Evolutionary conservation across 2,797 vertebrate genomes (phyloP).

Genomic region (Peromyscus melanophrys): DNA sequence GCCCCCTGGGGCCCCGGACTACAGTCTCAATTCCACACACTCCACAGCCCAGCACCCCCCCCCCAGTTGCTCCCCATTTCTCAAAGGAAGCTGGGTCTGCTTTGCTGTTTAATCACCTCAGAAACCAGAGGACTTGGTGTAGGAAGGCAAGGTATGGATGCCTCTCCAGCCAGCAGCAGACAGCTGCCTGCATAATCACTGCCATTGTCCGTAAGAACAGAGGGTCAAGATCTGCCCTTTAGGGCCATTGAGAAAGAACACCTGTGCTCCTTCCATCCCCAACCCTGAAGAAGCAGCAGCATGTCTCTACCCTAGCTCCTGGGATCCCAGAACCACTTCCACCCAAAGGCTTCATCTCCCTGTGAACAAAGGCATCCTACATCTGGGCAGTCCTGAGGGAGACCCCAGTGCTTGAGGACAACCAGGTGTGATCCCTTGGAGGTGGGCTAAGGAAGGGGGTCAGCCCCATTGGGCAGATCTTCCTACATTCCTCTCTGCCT

Average conservation of each 20-base stretch:
- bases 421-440: neutral
- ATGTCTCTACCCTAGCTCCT: neutral
- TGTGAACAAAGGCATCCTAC: neutral
- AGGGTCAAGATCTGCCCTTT: neutral
- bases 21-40: neutral
- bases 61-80: neutral
- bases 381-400: neutral
- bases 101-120: neutral
- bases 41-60: neutral
- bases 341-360: neutral
- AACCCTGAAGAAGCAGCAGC: neutral
- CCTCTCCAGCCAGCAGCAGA: neutral
- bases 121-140: neutral
- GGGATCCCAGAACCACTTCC: neutral
- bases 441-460: neutral
- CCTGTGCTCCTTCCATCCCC: neutral
- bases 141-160: neutral
- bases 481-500: neutral
- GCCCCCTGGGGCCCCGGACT: neutral
- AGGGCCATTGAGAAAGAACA: neutral
- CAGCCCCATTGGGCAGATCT: neutral
- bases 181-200: neutral
- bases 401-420: neutral
- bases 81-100: neutral
- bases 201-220: rapidly evolving